Conservation (phyloP, 2,113 vertebrate genomes). For the Tringa solitaria region DNA sequence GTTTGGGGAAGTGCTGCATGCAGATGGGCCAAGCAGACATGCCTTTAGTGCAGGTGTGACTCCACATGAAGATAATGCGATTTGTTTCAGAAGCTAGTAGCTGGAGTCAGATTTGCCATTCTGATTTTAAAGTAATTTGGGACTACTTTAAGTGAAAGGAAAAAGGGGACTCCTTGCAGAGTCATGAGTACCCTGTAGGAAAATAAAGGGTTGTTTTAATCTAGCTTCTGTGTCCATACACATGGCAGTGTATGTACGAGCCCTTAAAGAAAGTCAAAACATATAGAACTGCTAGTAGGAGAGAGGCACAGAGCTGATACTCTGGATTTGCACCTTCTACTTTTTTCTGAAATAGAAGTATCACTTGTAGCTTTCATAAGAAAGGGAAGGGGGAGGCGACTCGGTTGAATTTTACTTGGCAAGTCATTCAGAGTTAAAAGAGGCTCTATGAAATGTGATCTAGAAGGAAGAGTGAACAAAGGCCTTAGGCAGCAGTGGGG, state of each 20-base stretch:
- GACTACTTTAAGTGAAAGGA: background rate
- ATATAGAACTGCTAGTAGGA: background rate
- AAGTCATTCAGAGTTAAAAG: background rate
- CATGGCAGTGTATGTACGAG: background rate
- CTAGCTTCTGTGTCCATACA: background rate
- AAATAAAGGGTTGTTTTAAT: background rate
- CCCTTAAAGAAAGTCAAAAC: background rate
- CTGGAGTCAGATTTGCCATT: constrained; percentile 19
- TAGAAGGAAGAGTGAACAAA: background rate
- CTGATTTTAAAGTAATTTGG: constrained; percentile 27
- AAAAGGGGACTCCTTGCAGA: background rate
- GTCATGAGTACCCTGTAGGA: background rate
- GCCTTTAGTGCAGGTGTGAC: constrained; percentile 47
- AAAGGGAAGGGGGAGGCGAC: background rate
- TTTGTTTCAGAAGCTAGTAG: background rate
- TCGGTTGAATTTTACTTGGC: background rate
- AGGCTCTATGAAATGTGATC: background rate
- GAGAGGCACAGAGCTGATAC: background rate
- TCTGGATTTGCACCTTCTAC: background rate
- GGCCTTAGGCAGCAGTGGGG: background rate
- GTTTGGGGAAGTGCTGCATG: constrained; percentile 19
- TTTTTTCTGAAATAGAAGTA: background rate
- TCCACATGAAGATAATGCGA: background rate
- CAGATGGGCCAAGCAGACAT: constrained; percentile 9
- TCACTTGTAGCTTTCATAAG: background rate